Percentiles rank a stretch among this genome's conserved stretches.
Conservation (phyloP, 2,888 invertebrate species). For the Lissocephala sabroskyi region DNA sequence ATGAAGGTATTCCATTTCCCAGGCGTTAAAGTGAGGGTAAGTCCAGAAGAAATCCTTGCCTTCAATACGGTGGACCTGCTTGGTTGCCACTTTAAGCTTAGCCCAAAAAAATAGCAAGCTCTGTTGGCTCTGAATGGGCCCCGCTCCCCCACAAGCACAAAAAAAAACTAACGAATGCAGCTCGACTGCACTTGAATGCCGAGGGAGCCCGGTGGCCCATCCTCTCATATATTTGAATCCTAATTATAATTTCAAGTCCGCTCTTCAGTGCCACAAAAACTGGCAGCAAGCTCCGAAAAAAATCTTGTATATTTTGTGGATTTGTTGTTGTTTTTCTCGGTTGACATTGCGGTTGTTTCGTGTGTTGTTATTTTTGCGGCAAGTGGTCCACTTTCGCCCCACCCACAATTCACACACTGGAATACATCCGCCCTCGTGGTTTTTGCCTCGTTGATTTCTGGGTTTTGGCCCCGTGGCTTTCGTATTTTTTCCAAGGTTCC, state of each 20-base stretch:
- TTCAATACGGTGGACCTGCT: too few species aligned
- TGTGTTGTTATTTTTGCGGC: too few species aligned
- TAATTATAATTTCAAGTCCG: conserved; percentile 5
- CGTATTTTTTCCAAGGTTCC: not conserved
- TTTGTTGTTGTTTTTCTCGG: conserved; percentile 1
- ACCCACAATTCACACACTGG: not conserved
- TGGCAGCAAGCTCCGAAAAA: not conserved
- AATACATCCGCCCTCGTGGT: not conserved
- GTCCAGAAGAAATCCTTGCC: conserved; percentile 72
- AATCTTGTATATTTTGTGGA: too few species aligned
- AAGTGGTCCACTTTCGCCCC: too few species aligned
- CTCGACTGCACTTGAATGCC: conserved; percentile 1
- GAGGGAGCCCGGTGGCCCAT: not conserved
- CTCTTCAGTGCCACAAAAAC: not conserved
- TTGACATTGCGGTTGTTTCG: too few species aligned
- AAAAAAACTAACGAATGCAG: not conserved
- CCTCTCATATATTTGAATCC: conserved; percentile 1
- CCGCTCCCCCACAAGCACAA: not conserved
- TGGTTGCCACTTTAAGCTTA: too few species aligned
- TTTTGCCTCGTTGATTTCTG: conserved; percentile 1
- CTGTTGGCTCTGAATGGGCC: not conserved
- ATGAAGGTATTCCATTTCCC: conserved; percentile 81
- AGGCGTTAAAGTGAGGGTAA: conserved; percentile 86
- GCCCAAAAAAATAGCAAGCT: too few species aligned
- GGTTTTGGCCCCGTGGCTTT: not conserved